Conservation (phyloP, 2,797 vertebrate species). For the Anolis apletophallus region DNA sequence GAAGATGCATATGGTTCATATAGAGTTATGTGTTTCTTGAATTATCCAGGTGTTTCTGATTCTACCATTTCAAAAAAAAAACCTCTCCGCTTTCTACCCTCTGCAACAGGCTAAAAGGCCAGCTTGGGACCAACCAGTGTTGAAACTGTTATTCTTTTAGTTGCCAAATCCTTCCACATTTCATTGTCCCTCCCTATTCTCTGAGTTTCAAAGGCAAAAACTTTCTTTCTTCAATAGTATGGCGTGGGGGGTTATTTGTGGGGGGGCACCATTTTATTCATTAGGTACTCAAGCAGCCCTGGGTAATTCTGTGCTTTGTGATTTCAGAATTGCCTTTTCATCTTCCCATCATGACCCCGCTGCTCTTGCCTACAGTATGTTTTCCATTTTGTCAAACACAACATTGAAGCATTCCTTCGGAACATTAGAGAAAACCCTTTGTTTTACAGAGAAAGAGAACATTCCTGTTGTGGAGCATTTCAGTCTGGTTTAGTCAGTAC, state of each 20-base stretch:
- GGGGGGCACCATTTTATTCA: neutral
- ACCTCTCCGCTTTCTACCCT: neutral
- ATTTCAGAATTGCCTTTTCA: slow-evolving; percentile 13
- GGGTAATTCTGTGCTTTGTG: neutral
- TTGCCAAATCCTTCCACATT: neutral
- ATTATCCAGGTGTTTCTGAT: neutral
- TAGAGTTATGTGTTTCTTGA: neutral
- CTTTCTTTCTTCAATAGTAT: neutral
- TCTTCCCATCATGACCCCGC: neutral
- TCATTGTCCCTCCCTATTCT: neutral
- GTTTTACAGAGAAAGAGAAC: slow-evolving; percentile 15
- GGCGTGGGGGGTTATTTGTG: no score
- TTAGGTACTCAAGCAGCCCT: slow-evolving; percentile 1
- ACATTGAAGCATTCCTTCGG: slow-evolving; percentile 32
- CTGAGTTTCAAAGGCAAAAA: neutral
- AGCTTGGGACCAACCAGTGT: neutral
- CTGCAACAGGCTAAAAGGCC: neutral
- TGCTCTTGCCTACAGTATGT: neutral
- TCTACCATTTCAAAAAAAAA: neutral
- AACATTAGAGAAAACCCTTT: slow-evolving; percentile 28
- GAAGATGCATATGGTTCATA: neutral
- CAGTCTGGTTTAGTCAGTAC: slow-evolving; percentile 2
- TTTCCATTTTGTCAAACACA: neutral
- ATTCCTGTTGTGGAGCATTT: neutral
- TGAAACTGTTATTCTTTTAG: neutral